phyloP scores from a whole-genome alignment of 2,113 vertebrate genomes.

The Albula goreensis region DNA sequence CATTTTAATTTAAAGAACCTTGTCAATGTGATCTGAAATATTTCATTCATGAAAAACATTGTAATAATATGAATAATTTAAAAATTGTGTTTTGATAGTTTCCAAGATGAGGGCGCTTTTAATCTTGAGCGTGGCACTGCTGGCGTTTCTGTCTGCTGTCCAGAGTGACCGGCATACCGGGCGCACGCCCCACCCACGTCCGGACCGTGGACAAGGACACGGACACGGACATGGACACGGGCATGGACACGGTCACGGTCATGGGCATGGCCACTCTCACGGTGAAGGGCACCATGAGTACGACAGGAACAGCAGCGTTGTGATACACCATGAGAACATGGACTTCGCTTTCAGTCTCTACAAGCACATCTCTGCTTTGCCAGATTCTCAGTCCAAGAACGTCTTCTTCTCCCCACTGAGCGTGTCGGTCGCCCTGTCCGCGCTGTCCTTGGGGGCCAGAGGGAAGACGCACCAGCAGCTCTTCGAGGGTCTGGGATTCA shows the following conservation, averaged over 20 bases:
- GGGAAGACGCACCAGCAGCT: conserved; percentile 66
- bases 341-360: conserved; percentile 71
- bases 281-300: neutral
- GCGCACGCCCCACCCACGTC: neutral
- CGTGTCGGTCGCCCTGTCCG: conserved; percentile 68
- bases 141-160: neutral
- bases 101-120: neutral
- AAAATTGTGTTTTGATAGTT: no score
- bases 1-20: no score
- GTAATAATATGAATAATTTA: no score
- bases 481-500: conserved; percentile 62
- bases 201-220: neutral
- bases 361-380: conserved; percentile 53
- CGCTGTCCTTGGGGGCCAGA: conserved; percentile 65
- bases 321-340: conserved; percentile 57
- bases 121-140: neutral
- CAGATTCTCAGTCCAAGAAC: conserved; percentile 59
- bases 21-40: no score
- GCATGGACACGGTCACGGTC: neutral
- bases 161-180: neutral
- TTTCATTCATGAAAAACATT: no score
- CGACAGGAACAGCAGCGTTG: conserved; percentile 16
- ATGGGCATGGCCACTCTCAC: neutral
- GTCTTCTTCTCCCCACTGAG: conserved; percentile 78
- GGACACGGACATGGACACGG: neutral